These are phyloP conservation scores for Serrognathus titanus DNA, from an alignment of 2,888 invertebrate genomes.

Conservation along the genomic window DNA sequence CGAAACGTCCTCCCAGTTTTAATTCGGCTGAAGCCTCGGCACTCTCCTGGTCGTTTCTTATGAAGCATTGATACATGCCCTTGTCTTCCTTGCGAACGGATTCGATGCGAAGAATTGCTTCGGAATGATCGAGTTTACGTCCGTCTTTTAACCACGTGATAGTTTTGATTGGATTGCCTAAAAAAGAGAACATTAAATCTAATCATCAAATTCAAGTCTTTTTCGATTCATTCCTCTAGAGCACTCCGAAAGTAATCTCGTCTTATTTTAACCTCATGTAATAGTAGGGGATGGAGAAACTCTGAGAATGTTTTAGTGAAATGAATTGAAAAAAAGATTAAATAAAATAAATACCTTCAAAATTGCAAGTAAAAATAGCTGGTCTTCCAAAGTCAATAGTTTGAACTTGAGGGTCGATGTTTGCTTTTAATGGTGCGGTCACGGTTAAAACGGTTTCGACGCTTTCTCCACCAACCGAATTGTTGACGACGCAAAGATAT, in stretches of 20 bases:
- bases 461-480: slow-evolving; percentile 90
- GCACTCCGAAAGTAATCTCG: too few species aligned
- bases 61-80: slow-evolving; percentile 97
- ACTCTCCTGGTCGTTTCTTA: slow-evolving; percentile 88
- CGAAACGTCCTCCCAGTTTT: slow-evolving; percentile 89
- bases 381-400: slow-evolving; percentile 92
- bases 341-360: slow-evolving; percentile 57
- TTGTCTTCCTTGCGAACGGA: slow-evolving; percentile 91
- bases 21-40: slow-evolving; percentile 91
- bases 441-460: slow-evolving; percentile 91
- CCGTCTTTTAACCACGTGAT: slow-evolving; percentile 93
- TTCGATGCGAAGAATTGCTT: slow-evolving; percentile 79
- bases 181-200: neutral
- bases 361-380: slow-evolving; percentile 88
- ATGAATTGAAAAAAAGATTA: too few species aligned
- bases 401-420: slow-evolving; percentile 82
- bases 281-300: too few species aligned
- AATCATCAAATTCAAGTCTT: neutral
- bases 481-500: slow-evolving; percentile 91
- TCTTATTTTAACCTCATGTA: too few species aligned
- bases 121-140: slow-evolving; percentile 77
- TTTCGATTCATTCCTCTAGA: neutral
- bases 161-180: slow-evolving; percentile 79
- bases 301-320: too few species aligned
- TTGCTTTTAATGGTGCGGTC: slow-evolving; percentile 83